These are phyloP conservation scores for Butastur rufipennis DNA, from an alignment of 2,113 vertebrate genomes.

Conservation along the genomic window DNA sequence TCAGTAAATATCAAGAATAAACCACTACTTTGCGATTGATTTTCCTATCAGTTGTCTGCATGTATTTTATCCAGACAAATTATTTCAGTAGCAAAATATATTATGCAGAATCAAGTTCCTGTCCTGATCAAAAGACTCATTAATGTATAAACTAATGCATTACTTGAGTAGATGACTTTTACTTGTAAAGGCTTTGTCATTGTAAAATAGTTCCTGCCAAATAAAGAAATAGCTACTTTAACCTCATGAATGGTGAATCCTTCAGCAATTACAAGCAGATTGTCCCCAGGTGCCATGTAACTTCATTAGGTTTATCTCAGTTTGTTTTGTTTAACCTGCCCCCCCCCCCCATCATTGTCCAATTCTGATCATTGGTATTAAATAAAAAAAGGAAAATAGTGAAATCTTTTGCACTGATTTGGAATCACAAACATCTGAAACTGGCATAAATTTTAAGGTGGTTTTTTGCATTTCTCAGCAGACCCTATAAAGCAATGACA, in stretches of 20 bases:
- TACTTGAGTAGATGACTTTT: background rate
- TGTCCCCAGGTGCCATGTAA: background rate
- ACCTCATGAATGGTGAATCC: background rate
- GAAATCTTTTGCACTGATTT: background rate
- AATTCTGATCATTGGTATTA: background rate
- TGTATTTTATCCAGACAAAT: background rate
- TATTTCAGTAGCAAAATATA: background rate
- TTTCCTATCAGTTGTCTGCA: background rate
- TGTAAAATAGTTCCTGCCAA: background rate
- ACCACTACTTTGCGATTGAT: background rate
- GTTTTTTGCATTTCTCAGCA: background rate
- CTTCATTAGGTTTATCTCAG: background rate
- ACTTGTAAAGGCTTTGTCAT: background rate
- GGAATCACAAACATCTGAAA: background rate
- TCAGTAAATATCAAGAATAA: background rate
- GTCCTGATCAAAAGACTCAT: background rate
- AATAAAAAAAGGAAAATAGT: background rate
- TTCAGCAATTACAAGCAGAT: background rate
- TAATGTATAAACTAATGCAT: background rate
- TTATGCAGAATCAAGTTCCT: background rate
- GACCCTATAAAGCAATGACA: background rate
- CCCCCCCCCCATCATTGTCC: background rate
- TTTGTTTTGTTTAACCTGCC: background rate
- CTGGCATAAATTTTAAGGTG: background rate
- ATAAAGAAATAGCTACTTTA: background rate